phyloP scores from a whole-genome alignment of 2,888 invertebrate species.

The Myathropa florea region DNA sequence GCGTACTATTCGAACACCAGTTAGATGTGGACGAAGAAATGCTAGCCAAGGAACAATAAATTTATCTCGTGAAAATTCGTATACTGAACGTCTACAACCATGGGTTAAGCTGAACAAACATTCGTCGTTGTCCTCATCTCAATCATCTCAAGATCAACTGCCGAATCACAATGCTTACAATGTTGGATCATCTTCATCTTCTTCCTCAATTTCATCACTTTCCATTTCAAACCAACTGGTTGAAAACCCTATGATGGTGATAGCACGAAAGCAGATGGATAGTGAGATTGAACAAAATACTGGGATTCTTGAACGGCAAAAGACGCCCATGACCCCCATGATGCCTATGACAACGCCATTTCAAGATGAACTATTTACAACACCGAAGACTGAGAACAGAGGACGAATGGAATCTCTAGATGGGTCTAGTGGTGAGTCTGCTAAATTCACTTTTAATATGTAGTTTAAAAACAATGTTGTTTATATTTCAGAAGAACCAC shows the following conservation, averaged over 20 bases:
- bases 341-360: conserved; percentile 22
- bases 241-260: conserved; percentile 7
- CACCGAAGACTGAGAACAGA: conserved; percentile 59
- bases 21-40: conserved; percentile 77
- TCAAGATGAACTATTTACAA: conserved; percentile 56
- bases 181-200: conserved; percentile 51
- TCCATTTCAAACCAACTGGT: conserved; percentile 46
- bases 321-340: conserved; percentile 9
- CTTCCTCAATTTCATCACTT: conserved; percentile 54
- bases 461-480: background rate
- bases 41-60: conserved; percentile 71
- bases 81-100: conserved; percentile 37
- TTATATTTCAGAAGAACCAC: conserved; percentile 43
- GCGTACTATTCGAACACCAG: conserved; percentile 74
- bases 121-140: conserved; percentile 55
- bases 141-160: conserved; percentile 47
- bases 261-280: conserved; percentile 10
- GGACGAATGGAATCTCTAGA: conserved; percentile 56
- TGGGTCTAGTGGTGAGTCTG: conserved; percentile 52
- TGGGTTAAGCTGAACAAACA: conserved; percentile 34
- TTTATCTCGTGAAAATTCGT: conserved; percentile 33
- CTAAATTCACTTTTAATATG: background rate
- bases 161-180: conserved; percentile 43
- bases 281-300: background rate
- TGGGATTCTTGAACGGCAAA: background rate